Evolutionary conservation across 2,888 invertebrate species (phyloP).

Genomic region (Pollenia griseotomentosa): DNA sequence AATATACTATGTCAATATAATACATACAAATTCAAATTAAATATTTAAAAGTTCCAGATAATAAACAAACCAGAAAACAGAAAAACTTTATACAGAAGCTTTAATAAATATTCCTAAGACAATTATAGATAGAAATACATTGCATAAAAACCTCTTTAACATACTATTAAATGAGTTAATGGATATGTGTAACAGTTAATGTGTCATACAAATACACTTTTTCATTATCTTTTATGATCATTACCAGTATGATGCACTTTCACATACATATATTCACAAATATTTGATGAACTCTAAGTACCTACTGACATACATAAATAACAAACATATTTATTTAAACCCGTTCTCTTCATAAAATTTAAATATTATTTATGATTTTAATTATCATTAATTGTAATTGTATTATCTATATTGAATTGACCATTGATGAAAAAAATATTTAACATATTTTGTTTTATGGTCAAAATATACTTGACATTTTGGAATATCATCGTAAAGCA

Average conservation of each 20-base stretch:
- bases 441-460: conserved; percentile 1
- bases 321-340: too few relatives aligned
- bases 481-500: not conserved
- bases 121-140: conserved; percentile 6
- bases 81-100: conserved; percentile 13
- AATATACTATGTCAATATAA: conserved; percentile 11
- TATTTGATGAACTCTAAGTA: not conserved
- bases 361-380: conserved; percentile 7
- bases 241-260: not conserved
- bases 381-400: conserved; percentile 12
- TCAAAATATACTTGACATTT: conserved; percentile 14
- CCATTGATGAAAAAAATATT: not conserved
- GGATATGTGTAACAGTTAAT: not conserved
- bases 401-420: not conserved
- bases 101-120: conserved; percentile 30
- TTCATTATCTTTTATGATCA: not conserved
- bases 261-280: not conserved
- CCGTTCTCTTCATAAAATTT: too few relatives aligned
- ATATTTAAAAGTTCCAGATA: too few relatives aligned
- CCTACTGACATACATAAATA: too few relatives aligned
- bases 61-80: too few relatives aligned
- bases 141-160: not conserved
- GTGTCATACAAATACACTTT: not conserved
- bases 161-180: too few relatives aligned
- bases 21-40: not conserved